Base-by-base conservation (phyloP, 2,113 vertebrate genomes). In the Cochlearius cochlearius region DNA sequence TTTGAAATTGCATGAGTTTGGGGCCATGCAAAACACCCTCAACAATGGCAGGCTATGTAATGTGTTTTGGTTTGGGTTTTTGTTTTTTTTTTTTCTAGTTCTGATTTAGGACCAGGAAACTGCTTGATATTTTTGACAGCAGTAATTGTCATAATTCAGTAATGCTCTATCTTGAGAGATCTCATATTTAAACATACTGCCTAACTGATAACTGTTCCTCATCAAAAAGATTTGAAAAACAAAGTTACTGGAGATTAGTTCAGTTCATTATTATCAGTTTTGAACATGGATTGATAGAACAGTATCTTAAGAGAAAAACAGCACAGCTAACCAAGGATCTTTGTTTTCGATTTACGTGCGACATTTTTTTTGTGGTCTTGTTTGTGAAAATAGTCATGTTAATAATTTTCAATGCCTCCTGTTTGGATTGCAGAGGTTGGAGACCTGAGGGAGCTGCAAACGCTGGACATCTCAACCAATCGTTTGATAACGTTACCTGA, bases 401-500 rank as follows among this genome's bases (percentile, higher is more conserved):
- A 27, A 2, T 5, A 49, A 81, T 83, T 92, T 55, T 81, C 29
- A 21, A 10, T 92, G 50, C 86, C 49, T 94, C 32, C 68, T 92
- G 18, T 96, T 92, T 92, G 96, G 56, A 76, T 96, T 92, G 59
- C 96, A 99, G 99, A 99, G 96, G 98, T 99, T 47, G 99, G 99
- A 50, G 98, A 99, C 89, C 98, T 99, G 96, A 98, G 98, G 94
- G 99, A 99, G 88, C 98, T 99, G 97, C 99, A 99, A 97, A 99
- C 99, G 0, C 97, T 99, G 96, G 99, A 99, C 60, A 98, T 99
- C 82, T 99, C 99, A 32, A 98, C 98, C 96, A 99, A 99, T 94
- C 98, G 98, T 88, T 97, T 99, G 97, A 98, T 98, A 85, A 98
- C 98, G 32, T 96, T 99, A 1, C 99, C 99, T 0, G 98, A 99